These are phyloP conservation scores for Nesometra sesokonis DNA, from an alignment of 35 echinoderm and acorn worm genomes.

Conservation along the genomic window DNA sequence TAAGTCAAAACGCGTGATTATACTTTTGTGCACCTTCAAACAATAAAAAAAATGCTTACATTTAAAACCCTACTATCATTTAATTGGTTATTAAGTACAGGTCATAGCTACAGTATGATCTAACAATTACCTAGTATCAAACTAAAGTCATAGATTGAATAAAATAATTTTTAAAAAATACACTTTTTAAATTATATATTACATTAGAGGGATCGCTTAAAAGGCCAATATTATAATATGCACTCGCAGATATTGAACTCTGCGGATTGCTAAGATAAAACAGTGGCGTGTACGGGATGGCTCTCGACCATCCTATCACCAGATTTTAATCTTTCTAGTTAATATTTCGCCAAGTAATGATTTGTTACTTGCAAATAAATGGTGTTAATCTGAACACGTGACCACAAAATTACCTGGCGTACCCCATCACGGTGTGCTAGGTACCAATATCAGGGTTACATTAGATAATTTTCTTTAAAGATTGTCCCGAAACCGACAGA, in stretches of 20 bases:
- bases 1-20: too few species aligned
- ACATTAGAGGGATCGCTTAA: too few species aligned
- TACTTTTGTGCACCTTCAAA: too few species aligned
- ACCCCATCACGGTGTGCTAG: neutral
- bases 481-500: neutral
- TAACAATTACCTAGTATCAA: too few species aligned
- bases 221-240: too few species aligned
- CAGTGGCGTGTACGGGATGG: neutral
- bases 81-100: too few species aligned
- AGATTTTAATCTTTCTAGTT: neutral
- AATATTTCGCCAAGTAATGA: neutral
- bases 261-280: neutral
- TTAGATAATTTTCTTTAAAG: neutral
- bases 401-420: neutral
- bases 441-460: neutral
- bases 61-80: too few species aligned
- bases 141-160: too few species aligned
- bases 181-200: too few species aligned
- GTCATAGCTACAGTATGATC: too few species aligned
- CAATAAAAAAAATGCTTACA: too few species aligned
- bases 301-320: neutral
- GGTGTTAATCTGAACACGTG: neutral
- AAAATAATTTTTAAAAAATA: too few species aligned
- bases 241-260: neutral
- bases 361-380: neutral